Percentiles rank a stretch among this genome's conserved stretches.
Conservation (phyloP, 2,888 invertebrate genomes). For the Lymantria monacha region DNA sequence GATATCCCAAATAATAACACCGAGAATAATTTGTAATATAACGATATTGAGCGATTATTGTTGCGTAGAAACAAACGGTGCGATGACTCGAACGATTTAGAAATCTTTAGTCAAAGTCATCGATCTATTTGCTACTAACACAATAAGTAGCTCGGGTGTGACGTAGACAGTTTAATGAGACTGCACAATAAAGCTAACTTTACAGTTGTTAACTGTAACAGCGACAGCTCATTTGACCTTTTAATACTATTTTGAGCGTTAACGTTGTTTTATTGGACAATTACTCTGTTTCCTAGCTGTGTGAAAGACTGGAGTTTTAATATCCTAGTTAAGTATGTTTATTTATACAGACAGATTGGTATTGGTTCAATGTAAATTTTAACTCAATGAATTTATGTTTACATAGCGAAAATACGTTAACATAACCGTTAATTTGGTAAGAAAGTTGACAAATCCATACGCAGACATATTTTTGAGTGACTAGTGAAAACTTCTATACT, state of each 20-base stretch:
- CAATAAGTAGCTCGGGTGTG: slow-evolving; percentile 29
- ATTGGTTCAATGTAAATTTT: no score
- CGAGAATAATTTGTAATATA: slow-evolving; percentile 14
- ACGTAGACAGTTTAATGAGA: slow-evolving; percentile 37
- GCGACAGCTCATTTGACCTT: slow-evolving; percentile 22
- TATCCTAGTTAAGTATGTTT: neutral
- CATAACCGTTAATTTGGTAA: no score
- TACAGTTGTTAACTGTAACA: slow-evolving; percentile 30
- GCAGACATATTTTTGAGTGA: no score
- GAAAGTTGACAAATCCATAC: no score
- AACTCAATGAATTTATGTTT: no score
- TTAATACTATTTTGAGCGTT: slow-evolving; percentile 2
- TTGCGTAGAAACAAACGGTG: slow-evolving; percentile 18
- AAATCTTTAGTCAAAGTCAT: slow-evolving; percentile 2
- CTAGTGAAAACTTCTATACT: no score
- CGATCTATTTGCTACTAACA: slow-evolving; percentile 19
- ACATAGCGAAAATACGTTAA: no score
- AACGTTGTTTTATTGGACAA: neutral
- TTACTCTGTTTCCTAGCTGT: neutral
- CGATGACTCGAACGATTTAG: slow-evolving; percentile 3
- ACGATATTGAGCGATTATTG: slow-evolving; percentile 17
- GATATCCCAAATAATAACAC: slow-evolving; percentile 4
- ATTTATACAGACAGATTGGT: neutral
- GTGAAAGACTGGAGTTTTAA: slow-evolving; percentile 2
- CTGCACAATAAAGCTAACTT: slow-evolving; percentile 19